Percentiles rank a stretch among this genome's conserved stretches.
Conservation (phyloP, 2,113 vertebrate species). For the Syngnathus typhle region DNA sequence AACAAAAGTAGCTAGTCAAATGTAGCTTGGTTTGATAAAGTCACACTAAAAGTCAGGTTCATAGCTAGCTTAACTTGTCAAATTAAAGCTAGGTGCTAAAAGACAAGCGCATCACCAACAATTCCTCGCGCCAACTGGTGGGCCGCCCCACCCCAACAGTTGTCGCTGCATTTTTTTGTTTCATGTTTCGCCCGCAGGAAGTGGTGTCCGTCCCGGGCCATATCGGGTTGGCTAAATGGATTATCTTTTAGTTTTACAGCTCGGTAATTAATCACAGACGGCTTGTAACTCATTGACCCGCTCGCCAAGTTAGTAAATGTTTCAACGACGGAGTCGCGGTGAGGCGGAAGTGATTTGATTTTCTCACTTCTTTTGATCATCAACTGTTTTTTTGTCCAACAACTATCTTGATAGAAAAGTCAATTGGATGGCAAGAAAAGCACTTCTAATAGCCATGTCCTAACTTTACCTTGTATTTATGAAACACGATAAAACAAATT, state of each 20-base stretch:
- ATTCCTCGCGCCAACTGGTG: slow-evolving; percentile 67
- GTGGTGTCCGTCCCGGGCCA: slow-evolving; percentile 24
- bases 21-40: neutral
- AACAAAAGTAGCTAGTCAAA: neutral
- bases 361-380: slow-evolving; percentile 20
- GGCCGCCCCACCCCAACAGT: slow-evolving; percentile 54
- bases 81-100: neutral
- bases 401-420: slow-evolving; percentile 28
- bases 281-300: slow-evolving; percentile 63
- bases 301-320: slow-evolving; percentile 14
- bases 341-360: slow-evolving; percentile 12
- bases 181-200: slow-evolving; percentile 49
- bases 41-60: no score
- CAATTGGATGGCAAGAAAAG: neutral
- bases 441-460: neutral
- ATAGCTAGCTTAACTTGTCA: neutral
- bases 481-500: no score
- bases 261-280: slow-evolving; percentile 53
- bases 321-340: slow-evolving; percentile 27
- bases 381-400: slow-evolving; percentile 9
- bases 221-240: slow-evolving; percentile 53
- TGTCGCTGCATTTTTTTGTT: slow-evolving; percentile 54
- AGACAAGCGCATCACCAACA: slow-evolving; percentile 48
- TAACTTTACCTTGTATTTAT: no score
- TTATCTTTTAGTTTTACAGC: slow-evolving; percentile 57